phyloP scores from a whole-genome alignment of 2,113 vertebrate species.

The Mungos mungo region DNA sequence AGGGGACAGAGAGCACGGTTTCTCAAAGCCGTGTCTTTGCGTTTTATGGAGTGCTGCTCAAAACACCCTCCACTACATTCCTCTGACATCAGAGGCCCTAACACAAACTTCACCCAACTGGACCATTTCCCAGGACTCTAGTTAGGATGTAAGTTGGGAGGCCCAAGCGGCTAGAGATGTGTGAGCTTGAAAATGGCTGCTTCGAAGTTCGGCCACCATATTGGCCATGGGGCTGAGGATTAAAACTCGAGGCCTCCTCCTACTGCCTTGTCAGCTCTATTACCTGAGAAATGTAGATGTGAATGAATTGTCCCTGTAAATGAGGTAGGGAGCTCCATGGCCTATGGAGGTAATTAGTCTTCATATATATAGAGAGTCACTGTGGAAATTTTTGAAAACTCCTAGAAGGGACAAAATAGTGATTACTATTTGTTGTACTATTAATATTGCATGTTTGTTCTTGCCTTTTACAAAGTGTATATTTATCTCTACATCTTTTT shows the following conservation, averaged over 20 bases:
- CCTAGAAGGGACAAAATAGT: neutral
- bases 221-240: neutral
- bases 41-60: neutral
- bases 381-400: constrained; percentile 38
- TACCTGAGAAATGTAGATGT: neutral
- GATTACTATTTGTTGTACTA: neutral
- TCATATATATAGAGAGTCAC: neutral
- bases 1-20: neutral
- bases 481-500: neutral
- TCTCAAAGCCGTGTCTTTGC: neutral
- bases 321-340: neutral
- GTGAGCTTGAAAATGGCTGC: neutral
- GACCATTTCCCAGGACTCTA: neutral
- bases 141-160: neutral
- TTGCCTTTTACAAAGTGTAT: neutral
- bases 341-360: neutral
- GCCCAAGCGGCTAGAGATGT: neutral
- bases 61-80: neutral
- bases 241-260: neutral
- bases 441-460: neutral
- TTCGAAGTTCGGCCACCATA: neutral
- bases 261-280: neutral
- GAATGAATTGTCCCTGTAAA: neutral
- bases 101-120: neutral
- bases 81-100: neutral